A percentile compares a stretch with the other conserved stretches of the same genome.
These are phyloP conservation scores for Oreochromis grahami DNA, from an alignment of 2,797 vertebrate species.

Conservation along the genomic window DNA sequence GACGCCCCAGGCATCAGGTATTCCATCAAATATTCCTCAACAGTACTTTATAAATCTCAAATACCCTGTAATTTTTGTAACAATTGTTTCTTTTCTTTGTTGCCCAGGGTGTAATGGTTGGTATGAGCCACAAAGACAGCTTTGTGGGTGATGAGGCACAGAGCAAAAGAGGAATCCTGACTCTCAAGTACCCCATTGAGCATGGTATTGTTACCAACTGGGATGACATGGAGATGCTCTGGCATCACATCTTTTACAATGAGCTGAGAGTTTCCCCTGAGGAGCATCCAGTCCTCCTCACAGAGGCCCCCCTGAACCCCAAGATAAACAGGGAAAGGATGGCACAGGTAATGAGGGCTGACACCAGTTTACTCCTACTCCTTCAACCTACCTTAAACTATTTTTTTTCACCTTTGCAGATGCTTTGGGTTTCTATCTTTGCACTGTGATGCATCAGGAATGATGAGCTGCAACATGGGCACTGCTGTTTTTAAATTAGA, in stretches of 20 bases:
- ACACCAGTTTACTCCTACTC: constrained; percentile 46
- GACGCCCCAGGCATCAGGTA: constrained; percentile 89
- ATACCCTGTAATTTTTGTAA: not conserved
- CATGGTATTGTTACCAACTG: not conserved
- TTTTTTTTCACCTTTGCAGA: constrained; percentile 78
- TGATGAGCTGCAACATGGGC: constrained; percentile 50
- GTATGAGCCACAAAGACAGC: not conserved
- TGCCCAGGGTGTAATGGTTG: not conserved
- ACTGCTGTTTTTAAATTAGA: not conserved
- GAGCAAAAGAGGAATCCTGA: constrained; percentile 71
- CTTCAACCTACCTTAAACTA: constrained; percentile 76
- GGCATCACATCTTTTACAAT: not conserved
- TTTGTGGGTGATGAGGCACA: not conserved
- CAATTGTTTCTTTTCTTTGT: not conserved
- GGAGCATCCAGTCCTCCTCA: constrained; percentile 18
- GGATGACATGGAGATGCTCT: not conserved
- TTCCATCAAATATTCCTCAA: not conserved
- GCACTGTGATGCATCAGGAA: constrained; percentile 26
- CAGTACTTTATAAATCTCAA: not conserved
- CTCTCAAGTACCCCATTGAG: constrained; percentile 82
- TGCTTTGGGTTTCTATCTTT: constrained; percentile 82
- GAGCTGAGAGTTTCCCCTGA: not conserved
- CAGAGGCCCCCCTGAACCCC: constrained; percentile 96
- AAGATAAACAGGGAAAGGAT: constrained; percentile 99
- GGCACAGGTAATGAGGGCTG: constrained; percentile 85